Evolutionary conservation across 30 jellyfish, hydroid and myxozoan genomes (phyloP).

Genomic region (Pelagia noctiluca): DNA sequence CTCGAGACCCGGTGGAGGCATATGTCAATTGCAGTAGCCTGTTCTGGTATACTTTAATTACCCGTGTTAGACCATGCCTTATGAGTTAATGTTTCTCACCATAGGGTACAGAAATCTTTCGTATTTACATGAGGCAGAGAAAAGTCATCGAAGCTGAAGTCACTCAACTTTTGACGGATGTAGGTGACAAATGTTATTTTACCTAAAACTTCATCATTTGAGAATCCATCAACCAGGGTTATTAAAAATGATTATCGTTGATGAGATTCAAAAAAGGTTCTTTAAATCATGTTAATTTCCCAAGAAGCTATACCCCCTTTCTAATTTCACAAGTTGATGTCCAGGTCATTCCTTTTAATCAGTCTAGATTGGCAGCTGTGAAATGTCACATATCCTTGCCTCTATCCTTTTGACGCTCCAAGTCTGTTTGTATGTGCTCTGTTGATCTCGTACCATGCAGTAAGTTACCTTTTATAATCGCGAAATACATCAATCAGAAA

Average conservation of each 20-base stretch:
- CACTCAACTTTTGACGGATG: slow-evolving; percentile 36
- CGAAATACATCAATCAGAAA: too few relatives aligned
- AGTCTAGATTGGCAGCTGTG: neutral
- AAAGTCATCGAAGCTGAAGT: slow-evolving; percentile 16
- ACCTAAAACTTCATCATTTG: neutral
- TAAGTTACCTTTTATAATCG: too few relatives aligned
- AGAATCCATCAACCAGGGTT: neutral
- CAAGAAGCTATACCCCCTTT: neutral
- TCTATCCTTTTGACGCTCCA: too few relatives aligned
- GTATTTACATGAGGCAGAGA: slow-evolving; percentile 36
- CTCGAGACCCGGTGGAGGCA: neutral
- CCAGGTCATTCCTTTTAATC: neutral
- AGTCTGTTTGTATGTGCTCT: too few relatives aligned
- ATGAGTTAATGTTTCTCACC: neutral
- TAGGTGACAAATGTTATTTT: neutral
- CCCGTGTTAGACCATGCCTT: neutral
- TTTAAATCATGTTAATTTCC: neutral
- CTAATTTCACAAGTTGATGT: neutral
- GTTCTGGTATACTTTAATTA: too few relatives aligned
- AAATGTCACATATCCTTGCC: too few relatives aligned
- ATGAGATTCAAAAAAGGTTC: neutral
- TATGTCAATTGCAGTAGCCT: neutral
- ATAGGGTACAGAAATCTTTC: slow-evolving; percentile 33
- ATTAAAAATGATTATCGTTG: too few relatives aligned
- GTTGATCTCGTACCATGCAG: too few relatives aligned